Evolutionary conservation across 2,113 vertebrate species (phyloP).

Genomic region (Spheniscus mendiculus): DNA sequence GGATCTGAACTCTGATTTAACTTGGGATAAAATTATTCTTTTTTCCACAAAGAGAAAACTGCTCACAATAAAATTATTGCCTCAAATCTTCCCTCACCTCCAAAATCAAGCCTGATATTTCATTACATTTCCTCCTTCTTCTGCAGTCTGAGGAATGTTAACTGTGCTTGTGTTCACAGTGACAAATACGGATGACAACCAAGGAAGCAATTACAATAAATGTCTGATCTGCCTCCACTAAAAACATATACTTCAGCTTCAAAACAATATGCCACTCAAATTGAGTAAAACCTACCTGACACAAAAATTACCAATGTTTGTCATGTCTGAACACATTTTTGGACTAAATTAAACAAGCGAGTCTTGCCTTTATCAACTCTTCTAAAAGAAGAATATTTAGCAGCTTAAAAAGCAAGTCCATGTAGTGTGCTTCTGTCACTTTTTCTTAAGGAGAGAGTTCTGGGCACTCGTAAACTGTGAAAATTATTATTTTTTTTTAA

Average conservation of each 20-base stretch:
- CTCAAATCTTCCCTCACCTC: neutral
- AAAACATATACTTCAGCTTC: slow-evolving; percentile 28
- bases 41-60: neutral
- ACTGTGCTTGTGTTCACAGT: neutral
- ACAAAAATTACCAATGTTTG: neutral
- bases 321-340: slow-evolving; percentile 38
- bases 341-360: neutral
- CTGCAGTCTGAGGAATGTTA: neutral
- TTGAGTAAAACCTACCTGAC: neutral
- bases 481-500: neutral
- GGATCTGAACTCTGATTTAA: neutral
- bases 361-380: neutral
- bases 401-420: neutral
- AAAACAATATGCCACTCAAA: slow-evolving; percentile 27
- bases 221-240: neutral
- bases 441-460: slow-evolving; percentile 53
- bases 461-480: slow-evolving; percentile 53
- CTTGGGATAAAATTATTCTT: neutral
- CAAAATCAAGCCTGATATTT: neutral
- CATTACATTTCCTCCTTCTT: neutral
- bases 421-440: neutral
- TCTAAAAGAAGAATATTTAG: neutral
- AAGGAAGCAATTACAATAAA: slow-evolving; percentile 1
- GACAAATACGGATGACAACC: neutral
- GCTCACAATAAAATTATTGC: neutral